Percentiles rank a stretch among this genome's conserved stretches.
phyloP scores from a whole-genome alignment of 1,140 invertebrate species.

The Alviniconcha marisindica region DNA sequence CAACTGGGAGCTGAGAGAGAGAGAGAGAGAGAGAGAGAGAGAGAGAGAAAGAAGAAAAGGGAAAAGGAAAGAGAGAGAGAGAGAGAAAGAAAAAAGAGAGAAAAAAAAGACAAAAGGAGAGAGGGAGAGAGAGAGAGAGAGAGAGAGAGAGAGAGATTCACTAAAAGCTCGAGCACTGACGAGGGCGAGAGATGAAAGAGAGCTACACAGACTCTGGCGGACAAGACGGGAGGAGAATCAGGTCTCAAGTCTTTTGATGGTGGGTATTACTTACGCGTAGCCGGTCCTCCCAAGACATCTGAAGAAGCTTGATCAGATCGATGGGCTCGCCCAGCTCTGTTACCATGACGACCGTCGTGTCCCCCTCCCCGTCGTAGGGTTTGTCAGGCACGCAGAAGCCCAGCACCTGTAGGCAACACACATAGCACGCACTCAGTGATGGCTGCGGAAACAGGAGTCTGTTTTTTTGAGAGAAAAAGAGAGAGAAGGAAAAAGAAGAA shows the following conservation, averaged over 20 bases:
- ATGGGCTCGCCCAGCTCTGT: slow-evolving; percentile 78
- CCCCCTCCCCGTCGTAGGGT: slow-evolving; percentile 50
- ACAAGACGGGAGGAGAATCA: neutral
- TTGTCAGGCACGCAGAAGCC: slow-evolving; percentile 70
- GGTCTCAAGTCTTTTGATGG: neutral
- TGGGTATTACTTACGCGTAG: slow-evolving; percentile 69
- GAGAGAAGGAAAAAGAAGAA: neutral
- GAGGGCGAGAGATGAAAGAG: no score
- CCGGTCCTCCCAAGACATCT: slow-evolving; percentile 77
- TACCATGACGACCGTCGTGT: slow-evolving; percentile 72
- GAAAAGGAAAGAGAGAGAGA: neutral
- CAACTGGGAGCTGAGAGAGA: no score
- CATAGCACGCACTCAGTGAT: slow-evolving; percentile 4
- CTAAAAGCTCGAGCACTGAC: no score
- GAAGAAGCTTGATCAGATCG: slow-evolving; percentile 76
- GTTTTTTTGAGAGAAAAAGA: neutral
- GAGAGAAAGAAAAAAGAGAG: neutral
- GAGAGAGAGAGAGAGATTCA: neutral
- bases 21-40: slow-evolving; percentile 1
- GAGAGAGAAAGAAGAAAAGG: neutral
- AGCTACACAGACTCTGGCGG: no score
- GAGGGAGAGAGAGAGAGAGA: no score
- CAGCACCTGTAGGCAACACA: slow-evolving; percentile 62
- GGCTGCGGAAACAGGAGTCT: neutral
- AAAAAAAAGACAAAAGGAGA: neutral